These are phyloP conservation scores for Mellilla xanthometata DNA, from an alignment of 2,888 invertebrate species.

Conservation along the genomic window DNA sequence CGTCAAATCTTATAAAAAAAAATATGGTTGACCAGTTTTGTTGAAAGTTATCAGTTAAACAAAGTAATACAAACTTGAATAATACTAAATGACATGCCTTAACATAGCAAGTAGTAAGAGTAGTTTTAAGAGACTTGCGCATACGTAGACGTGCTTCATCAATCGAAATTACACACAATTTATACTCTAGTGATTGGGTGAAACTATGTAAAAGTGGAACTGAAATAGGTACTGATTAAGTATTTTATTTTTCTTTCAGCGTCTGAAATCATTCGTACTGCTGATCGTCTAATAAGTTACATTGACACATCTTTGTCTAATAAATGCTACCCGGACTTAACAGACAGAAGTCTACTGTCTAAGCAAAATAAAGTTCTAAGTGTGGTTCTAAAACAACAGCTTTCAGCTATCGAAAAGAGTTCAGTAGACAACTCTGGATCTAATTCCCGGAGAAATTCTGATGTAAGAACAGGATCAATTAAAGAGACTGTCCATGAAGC, in stretches of 20 bases:
- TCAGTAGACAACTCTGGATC: constrained; percentile 4
- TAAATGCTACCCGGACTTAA: constrained; percentile 39
- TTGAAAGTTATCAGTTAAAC: no score
- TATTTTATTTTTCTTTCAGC: constrained; percentile 46
- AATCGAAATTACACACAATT: no score
- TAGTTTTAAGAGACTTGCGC: no score
- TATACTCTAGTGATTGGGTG: no score
- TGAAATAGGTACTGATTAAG: no score
- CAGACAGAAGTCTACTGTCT: constrained; percentile 34
- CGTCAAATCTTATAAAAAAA: no score
- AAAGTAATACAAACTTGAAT: no score
- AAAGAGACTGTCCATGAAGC: constrained; percentile 43
- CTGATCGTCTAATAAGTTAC: constrained; percentile 40
- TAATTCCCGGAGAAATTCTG: constrained; percentile 9
- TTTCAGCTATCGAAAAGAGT: constrained; percentile 45
- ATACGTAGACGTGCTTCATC: no score
- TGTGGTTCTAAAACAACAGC: constrained; percentile 44
- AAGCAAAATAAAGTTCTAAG: constrained; percentile 42
- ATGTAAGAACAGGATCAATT: constrained; percentile 15
- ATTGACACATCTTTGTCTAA: constrained; percentile 40
- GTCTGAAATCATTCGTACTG: constrained; percentile 40
- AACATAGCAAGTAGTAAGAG: no score
- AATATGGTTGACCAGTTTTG: no score
- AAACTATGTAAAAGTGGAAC: no score
- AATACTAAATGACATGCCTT: no score